These are phyloP conservation scores for Anas bahamensis DNA, from an alignment of 2,797 vertebrate genomes.

Conservation along the genomic window DNA sequence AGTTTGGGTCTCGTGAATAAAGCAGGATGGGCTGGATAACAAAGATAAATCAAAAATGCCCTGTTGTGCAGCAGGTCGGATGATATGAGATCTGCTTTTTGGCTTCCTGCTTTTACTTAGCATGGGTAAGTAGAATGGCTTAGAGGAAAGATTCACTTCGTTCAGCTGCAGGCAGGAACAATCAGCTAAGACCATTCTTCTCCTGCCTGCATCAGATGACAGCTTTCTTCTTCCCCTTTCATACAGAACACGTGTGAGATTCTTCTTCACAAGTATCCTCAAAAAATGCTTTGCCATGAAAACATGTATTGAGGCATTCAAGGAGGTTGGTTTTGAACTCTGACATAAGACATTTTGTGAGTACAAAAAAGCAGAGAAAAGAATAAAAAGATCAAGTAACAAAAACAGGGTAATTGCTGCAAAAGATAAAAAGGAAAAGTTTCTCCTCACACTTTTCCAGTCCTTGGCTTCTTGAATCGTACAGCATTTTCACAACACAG, in stretches of 20 bases:
- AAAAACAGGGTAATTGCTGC: background rate
- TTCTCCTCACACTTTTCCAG: background rate
- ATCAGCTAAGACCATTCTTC: too few relatives aligned
- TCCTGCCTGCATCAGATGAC: background rate
- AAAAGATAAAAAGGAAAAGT: background rate
- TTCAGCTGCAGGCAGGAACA: background rate
- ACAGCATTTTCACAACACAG: accelerated
- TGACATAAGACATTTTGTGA: background rate
- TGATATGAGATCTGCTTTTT: background rate
- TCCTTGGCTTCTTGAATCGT: background rate
- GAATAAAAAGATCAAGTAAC: background rate
- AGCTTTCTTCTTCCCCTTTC: background rate
- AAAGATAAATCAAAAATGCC: background rate
- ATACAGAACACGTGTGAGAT: background rate
- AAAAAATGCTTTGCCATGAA: background rate
- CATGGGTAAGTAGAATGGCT: background rate
- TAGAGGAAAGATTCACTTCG: background rate
- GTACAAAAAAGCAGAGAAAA: background rate
- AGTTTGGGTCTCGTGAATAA: background rate
- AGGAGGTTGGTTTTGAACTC: background rate
- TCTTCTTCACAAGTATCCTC: background rate
- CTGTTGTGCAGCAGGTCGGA: background rate
- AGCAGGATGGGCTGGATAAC: background rate
- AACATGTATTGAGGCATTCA: background rate
- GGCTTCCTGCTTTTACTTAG: background rate